phyloP scores from a whole-genome alignment of 2,888 invertebrate genomes.

The Villa cingulata region DNA sequence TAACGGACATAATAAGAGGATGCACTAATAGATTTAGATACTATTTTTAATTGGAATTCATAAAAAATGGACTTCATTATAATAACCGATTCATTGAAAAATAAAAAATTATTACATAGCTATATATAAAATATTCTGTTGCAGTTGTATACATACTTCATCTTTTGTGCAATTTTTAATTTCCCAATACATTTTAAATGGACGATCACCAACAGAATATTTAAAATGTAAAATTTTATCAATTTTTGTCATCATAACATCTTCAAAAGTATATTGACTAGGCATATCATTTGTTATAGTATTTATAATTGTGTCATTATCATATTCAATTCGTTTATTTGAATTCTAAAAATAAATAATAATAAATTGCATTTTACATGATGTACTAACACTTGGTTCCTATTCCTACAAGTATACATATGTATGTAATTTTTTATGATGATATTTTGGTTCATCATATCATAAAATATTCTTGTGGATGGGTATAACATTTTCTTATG shows the following conservation, averaged over 20 bases:
- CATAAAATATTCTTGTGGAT: no score
- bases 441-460: no score
- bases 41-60: no score
- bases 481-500: no score
- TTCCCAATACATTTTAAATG: constrained; percentile 25
- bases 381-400: not conserved
- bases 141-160: constrained; percentile 7
- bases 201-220: constrained; percentile 20
- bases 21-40: constrained; percentile 18
- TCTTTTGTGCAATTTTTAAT: constrained; percentile 7
- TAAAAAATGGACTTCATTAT: no score
- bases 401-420: not conserved
- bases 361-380: not conserved
- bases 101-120: not conserved
- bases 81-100: not conserved
- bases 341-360: constrained; percentile 17
- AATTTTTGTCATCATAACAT: not conserved
- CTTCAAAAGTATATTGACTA: constrained; percentile 4
- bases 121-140: not conserved
- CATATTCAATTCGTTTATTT: constrained; percentile 27
- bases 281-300: constrained; percentile 16
- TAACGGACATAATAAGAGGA: constrained; percentile 17
- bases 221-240: constrained; percentile 18
- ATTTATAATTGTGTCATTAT: constrained; percentile 16
- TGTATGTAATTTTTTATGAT: no score